These are phyloP conservation scores for cattle (Bos taurus) DNA, from an alignment of 2,113 vertebrate genomes.

Conservation along the genomic window DNA sequence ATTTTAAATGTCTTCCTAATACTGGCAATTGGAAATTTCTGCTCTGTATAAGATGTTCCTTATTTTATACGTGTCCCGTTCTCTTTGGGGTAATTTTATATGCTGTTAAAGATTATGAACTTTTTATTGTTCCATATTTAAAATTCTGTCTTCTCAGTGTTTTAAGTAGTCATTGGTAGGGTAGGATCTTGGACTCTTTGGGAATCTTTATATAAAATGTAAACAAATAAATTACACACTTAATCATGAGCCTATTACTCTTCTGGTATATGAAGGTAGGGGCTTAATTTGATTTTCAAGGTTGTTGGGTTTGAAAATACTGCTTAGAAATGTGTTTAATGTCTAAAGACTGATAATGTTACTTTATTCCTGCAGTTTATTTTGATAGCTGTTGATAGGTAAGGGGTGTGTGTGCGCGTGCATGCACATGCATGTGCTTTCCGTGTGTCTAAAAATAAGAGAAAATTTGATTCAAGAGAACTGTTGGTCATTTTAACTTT, in stretches of 20 bases:
- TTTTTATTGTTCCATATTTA: background rate
- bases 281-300: conserved; percentile 17
- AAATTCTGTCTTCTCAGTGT: background rate
- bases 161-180: background rate
- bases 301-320: background rate
- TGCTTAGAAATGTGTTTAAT: background rate
- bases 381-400: background rate
- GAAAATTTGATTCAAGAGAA: background rate
- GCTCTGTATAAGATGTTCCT: background rate
- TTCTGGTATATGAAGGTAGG: background rate
- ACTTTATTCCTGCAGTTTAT: background rate
- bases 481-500: background rate
- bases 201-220: conserved; percentile 13
- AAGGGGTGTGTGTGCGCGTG: background rate
- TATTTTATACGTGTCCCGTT: background rate
- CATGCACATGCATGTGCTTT: background rate
- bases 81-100: background rate
- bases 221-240: background rate
- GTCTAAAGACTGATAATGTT: background rate
- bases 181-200: background rate
- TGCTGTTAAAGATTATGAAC: background rate
- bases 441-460: background rate
- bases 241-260: background rate
- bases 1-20: conserved; percentile 23
- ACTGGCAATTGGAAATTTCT: background rate